Percentiles rank a stretch among this genome's conserved stretches.
These are phyloP conservation scores for Coleophora deauratella DNA, from an alignment of 2,888 invertebrate genomes.

Conservation along the genomic window DNA sequence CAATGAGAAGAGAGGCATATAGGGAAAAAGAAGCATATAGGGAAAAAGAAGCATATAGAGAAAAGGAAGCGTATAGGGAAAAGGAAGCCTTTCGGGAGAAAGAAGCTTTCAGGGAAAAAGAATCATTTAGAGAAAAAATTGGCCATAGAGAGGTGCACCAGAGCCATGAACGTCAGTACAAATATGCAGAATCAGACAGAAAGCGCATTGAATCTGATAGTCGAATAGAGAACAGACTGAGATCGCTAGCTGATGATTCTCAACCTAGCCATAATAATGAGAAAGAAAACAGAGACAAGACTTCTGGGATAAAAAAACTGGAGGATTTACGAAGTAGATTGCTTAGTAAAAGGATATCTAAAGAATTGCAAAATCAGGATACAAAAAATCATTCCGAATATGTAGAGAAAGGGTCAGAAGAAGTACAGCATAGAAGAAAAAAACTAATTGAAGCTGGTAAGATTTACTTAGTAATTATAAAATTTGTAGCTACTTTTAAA, in stretches of 20 bases:
- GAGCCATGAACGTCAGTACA: conserved; percentile 51
- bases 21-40: conserved; percentile 53
- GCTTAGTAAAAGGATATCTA: conserved; percentile 79
- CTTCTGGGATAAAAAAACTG: conserved; percentile 75
- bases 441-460: conserved; percentile 80
- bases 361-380: conserved; percentile 74
- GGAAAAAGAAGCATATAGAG: conserved; percentile 53
- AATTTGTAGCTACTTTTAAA: no score
- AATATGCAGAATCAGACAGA: conserved; percentile 49
- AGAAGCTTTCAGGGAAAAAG: conserved; percentile 47
- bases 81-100: conserved; percentile 49
- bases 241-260: conserved; percentile 52
- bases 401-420: conserved; percentile 44
- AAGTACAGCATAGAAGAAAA: conserved; percentile 74
- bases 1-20: conserved; percentile 44
- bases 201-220: conserved; percentile 47
- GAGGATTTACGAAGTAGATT: conserved; percentile 85
- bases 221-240: conserved; percentile 55
- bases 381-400: conserved; percentile 55
- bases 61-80: conserved; percentile 37
- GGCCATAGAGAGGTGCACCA: conserved; percentile 35
- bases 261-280: conserved; percentile 53
- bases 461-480: conserved; percentile 1
- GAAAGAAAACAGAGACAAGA: conserved; percentile 64
- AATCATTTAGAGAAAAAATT: conserved; percentile 34